Evolutionary conservation across 2,797 vertebrate genomes (phyloP).

Genomic region (Ceryle rudis): DNA sequence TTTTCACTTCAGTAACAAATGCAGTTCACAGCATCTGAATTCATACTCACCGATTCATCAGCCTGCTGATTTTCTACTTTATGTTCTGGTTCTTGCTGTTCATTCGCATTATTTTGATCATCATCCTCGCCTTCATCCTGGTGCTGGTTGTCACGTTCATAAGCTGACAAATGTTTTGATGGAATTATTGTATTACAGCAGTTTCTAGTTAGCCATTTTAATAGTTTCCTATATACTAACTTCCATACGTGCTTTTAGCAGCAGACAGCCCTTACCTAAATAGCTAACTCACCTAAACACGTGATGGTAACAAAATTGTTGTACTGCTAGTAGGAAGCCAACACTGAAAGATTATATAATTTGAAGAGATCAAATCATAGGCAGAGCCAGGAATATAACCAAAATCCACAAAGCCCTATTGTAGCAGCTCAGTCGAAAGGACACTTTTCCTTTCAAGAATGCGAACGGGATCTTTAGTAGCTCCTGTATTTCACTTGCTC

Average conservation of each 20-base stretch:
- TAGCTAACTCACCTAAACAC: background rate
- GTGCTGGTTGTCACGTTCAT: slow-evolving; percentile 79
- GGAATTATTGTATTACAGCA: background rate
- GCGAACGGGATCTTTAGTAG: background rate
- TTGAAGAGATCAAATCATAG: background rate
- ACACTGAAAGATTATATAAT: background rate
- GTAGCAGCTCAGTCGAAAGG: background rate
- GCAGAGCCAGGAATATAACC: background rate
- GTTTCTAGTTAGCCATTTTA: background rate
- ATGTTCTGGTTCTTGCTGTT: slow-evolving; percentile 65
- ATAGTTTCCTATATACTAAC: background rate
- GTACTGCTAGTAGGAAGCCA: background rate
- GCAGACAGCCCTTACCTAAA: background rate
- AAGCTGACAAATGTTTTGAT: slow-evolving; percentile 64
- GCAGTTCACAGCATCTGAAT: slow-evolving; percentile 1
- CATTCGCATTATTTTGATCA: slow-evolving; percentile 73
- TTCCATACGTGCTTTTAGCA: background rate
- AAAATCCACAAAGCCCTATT: background rate
- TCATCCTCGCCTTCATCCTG: slow-evolving; percentile 80
- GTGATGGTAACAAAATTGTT: background rate
- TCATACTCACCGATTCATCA: slow-evolving; percentile 66
- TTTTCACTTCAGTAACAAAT: background rate
- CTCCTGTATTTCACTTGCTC: background rate
- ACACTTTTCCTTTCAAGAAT: background rate
- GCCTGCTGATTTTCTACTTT: slow-evolving; percentile 65